Conservation (phyloP, 2,888 invertebrate genomes). For the Sphaeridia pumilis region DNA sequence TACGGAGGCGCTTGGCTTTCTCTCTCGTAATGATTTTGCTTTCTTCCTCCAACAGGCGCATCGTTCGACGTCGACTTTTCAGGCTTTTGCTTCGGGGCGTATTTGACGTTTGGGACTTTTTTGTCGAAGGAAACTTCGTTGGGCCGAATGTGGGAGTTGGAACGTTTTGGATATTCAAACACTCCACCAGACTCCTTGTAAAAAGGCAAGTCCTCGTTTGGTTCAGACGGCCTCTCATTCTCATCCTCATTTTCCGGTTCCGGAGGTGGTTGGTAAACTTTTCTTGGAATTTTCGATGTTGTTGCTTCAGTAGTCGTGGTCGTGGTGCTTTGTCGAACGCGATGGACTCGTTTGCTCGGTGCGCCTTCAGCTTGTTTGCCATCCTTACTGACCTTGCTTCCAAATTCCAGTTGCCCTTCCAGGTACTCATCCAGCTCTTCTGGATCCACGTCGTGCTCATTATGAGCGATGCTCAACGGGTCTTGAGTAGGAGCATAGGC, state of each 20-base stretch:
- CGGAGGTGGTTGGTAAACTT: no score
- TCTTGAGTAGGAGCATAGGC: constrained; percentile 33
- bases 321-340: constrained; percentile 3
- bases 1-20: no score
- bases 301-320: background rate
- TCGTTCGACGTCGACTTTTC: no score
- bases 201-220: constrained; percentile 31
- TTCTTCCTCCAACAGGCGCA: no score
- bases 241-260: no score
- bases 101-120: constrained; percentile 23
- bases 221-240: background rate
- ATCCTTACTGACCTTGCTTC: constrained; percentile 24
- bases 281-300: background rate
- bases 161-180: constrained; percentile 23
- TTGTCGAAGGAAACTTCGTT: constrained; percentile 16
- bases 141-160: constrained; percentile 15
- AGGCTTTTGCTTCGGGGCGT: constrained; percentile 30
- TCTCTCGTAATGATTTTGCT: no score
- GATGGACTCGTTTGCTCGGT: constrained; percentile 15
- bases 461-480: constrained; percentile 23
- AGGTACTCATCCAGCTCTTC: constrained; percentile 33
- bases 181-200: constrained; percentile 35
- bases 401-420: constrained; percentile 27
- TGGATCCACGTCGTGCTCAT: constrained; percentile 26
- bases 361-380: background rate